These are phyloP conservation scores for Threskiornis aethiopicus DNA, from an alignment of 2,797 vertebrate genomes.

Conservation along the genomic window DNA sequence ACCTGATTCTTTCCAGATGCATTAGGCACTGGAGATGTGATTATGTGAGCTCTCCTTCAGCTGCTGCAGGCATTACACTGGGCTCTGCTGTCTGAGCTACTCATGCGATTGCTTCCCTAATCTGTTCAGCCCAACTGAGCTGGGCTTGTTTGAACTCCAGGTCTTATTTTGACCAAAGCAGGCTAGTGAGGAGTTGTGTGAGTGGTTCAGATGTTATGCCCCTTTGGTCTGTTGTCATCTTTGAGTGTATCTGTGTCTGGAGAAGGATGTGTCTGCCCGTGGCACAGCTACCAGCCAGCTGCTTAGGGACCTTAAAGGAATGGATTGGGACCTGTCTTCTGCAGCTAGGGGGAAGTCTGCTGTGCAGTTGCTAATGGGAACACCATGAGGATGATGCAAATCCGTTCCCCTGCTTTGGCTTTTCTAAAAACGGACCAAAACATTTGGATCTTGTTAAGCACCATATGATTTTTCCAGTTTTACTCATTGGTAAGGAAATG, in stretches of 20 bases:
- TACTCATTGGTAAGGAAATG: neutral
- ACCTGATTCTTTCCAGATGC: neutral
- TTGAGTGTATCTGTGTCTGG: neutral
- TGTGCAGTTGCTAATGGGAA: neutral
- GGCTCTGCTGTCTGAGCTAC: neutral
- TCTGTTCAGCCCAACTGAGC: neutral
- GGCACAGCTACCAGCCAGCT: neutral
- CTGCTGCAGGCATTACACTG: neutral
- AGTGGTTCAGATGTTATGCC: neutral
- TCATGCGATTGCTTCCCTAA: neutral
- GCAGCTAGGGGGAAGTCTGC: neutral
- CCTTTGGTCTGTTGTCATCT: neutral
- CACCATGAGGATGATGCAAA: neutral
- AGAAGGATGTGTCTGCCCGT: neutral
- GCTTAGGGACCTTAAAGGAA: neutral
- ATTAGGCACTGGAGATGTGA: neutral
- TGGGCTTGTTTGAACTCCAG: neutral
- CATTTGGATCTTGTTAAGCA: neutral
- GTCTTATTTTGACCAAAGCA: neutral
- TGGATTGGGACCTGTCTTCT: neutral
- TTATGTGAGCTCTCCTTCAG: neutral
- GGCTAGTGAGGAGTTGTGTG: fast-evolving
- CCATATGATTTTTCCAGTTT: neutral
- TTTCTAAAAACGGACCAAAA: neutral
- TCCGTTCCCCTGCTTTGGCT: neutral